These are phyloP conservation scores for Sciurus vulgaris DNA, from an alignment of 2,797 vertebrate species.

Conservation along the genomic window DNA sequence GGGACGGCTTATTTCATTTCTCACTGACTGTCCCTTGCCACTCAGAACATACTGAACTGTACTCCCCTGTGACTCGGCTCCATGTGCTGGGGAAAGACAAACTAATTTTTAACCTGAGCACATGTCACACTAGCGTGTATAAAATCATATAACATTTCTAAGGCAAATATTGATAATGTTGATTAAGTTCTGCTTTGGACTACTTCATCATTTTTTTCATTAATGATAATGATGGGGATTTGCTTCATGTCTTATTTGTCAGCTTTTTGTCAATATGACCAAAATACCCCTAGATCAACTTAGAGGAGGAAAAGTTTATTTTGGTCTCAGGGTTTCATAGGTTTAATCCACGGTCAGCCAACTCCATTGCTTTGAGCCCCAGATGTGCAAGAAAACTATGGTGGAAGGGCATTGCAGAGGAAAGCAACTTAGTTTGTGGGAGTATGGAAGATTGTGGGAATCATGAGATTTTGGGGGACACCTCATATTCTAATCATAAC, in stretches of 20 bases:
- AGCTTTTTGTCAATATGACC: too few species aligned
- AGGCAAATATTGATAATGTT: conserved; percentile 28
- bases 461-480: too few species aligned
- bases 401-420: too few species aligned
- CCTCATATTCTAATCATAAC: background rate
- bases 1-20: background rate
- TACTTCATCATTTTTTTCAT: background rate
- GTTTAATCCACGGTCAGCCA: too few species aligned
- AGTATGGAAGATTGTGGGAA: too few species aligned
- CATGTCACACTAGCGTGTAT: background rate
- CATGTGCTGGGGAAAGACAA: background rate
- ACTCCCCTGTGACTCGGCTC: background rate
- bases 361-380: too few species aligned
- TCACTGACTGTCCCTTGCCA: background rate
- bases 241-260: background rate
- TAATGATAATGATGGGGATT: background rate
- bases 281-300: too few species aligned
- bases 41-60: background rate
- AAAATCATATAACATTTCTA: background rate
- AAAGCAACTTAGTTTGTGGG: too few species aligned
- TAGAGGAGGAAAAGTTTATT: too few species aligned
- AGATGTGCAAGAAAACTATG: too few species aligned
- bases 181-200: background rate
- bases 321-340: too few species aligned
- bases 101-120: background rate